Evolutionary conservation across 2,797 vertebrate species (phyloP).

Genomic region (Lepilemur ruficaudatus): DNA sequence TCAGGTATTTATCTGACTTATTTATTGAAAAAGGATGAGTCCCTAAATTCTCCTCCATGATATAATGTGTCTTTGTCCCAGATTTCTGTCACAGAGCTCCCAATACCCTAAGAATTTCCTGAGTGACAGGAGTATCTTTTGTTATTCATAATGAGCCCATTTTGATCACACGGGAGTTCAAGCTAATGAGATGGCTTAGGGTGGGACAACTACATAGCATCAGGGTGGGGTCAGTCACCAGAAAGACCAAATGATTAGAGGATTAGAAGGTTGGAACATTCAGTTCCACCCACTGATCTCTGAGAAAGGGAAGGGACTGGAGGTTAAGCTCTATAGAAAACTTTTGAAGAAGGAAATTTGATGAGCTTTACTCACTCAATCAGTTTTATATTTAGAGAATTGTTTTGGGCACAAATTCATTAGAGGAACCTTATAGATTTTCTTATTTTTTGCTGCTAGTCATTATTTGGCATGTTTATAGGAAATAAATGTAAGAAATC

Average conservation of each 20-base stretch:
- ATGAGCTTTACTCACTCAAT: background rate
- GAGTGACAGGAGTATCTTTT: background rate
- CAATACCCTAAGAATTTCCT: background rate
- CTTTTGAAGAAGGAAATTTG: background rate
- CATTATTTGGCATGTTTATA: background rate
- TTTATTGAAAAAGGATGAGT: background rate
- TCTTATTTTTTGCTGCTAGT: background rate
- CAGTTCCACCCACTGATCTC: background rate
- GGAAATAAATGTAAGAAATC: background rate
- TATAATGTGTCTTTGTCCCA: background rate
- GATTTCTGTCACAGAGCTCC: background rate
- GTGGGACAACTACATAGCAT: background rate
- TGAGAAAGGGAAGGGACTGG: background rate
- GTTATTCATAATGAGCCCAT: background rate
- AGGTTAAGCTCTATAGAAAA: background rate
- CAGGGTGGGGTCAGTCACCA: background rate
- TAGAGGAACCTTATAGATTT: background rate
- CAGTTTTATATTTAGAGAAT: background rate
- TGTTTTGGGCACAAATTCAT: background rate
- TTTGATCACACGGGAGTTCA: background rate
- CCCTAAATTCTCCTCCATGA: background rate
- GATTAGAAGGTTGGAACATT: background rate
- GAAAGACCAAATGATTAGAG: background rate
- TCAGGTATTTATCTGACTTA: background rate
- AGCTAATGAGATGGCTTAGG: fast-evolving